A percentile compares a stretch with the other conserved stretches of the same genome.
Evolutionary conservation across 2,113 vertebrate genomes (phyloP).

Genomic region (Thunnus maccoyii): DNA sequence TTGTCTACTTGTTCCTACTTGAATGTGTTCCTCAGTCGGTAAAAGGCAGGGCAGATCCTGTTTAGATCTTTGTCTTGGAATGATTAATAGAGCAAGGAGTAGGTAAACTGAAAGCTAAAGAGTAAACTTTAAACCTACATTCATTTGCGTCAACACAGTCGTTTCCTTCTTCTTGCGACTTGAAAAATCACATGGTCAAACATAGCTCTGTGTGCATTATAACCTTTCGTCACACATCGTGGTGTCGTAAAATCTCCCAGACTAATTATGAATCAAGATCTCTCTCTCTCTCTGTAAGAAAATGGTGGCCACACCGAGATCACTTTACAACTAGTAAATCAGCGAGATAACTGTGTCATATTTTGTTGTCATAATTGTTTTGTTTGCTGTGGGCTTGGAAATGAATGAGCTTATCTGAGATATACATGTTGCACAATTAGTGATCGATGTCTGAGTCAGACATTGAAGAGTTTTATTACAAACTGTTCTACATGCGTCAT

Average conservation of each 20-base stretch:
- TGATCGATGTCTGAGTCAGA: neutral
- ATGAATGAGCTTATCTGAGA: neutral
- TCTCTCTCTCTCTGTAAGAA: too few relatives aligned
- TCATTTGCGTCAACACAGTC: slow-evolving; percentile 44
- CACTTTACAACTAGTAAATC: neutral
- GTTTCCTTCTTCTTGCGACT: slow-evolving; percentile 19
- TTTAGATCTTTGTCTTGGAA: slow-evolving; percentile 68
- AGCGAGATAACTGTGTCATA: neutral
- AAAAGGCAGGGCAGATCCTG: slow-evolving; percentile 54
- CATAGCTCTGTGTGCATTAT: slow-evolving; percentile 3
- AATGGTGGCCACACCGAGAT: too few relatives aligned
- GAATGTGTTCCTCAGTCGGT: neutral
- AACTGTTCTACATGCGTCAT: too few relatives aligned
- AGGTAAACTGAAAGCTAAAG: slow-evolving; percentile 3
- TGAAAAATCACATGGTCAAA: slow-evolving; percentile 45
- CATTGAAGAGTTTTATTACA: neutral
- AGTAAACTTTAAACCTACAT: slow-evolving; percentile 38
- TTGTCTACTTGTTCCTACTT: slow-evolving; percentile 38
- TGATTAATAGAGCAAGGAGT: slow-evolving; percentile 17
- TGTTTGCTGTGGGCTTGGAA: neutral
- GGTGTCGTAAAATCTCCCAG: neutral
- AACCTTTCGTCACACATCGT: neutral
- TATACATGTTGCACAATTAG: neutral
- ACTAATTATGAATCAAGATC: neutral
- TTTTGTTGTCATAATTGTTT: neutral